Base-by-base conservation (phyloP, 1,140 invertebrate species). In the Battus philenor region DNA sequence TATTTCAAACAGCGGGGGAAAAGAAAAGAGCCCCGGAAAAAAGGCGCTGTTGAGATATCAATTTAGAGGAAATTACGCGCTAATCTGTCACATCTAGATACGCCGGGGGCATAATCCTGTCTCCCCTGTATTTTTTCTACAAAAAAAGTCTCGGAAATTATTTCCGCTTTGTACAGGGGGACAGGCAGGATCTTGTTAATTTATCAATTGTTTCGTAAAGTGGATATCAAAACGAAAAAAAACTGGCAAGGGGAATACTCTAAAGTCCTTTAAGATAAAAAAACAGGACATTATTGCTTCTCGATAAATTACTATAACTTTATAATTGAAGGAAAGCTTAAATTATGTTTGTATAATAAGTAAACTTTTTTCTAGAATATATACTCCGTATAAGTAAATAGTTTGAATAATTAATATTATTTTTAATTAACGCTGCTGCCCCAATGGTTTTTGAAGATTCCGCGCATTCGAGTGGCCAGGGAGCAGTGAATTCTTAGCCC, bases 61-160 rank as follows among this genome's bases (percentile, higher is more conserved):
- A 81, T 78, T 81, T 76, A 59, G 62, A 54, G 53, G 67, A 76
- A 76, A 81, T 81, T 81, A 77, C 67, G 50, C 52, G 66, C 59
- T 81, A 81, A 81, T 81, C 77, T 81, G 77, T 81, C 77, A 78
- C 74, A 76, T 77, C 59, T 61, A 60, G 52, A 61, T 57, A 62
- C 60, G 64, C 72, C 61, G 50, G 66, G 57, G 59, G 72, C 57
- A 57, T 62, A 67, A 74, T 72, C 53, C 54, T 54, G 59, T 59
- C 65, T 66, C 65, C 63, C 67, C 64, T 54, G 43, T 63, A 63
- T 74, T 69, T 56, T 65, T 60, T 44, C 43, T 31, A 46, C 47
- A 18, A 53, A 53, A 76, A 67, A 68, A 59, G 17, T 33, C 41
- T 47, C 48, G 22, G 17, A 18, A 39, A 38, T 49, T 43, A 17